Evolutionary conservation across 2,113 vertebrate genomes (phyloP), one percentile per base, ranked within the genome.

Genomic region (Urocynchramus pylzowi): DNA sequence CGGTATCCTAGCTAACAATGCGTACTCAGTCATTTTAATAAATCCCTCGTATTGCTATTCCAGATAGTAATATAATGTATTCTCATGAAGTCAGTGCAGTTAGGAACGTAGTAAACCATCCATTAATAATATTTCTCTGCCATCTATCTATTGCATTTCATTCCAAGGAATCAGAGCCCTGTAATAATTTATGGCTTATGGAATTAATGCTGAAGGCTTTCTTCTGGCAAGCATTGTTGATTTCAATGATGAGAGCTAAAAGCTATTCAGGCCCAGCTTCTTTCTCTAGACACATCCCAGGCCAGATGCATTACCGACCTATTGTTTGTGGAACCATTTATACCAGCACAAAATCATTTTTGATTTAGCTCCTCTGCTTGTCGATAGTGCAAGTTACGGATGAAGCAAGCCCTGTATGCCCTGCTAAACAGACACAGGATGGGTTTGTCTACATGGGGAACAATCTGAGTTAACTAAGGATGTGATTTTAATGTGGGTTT

Each of bases 21-120:
- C 96, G n/a, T 93, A 96, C 85, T 98, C 93, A 94, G 90, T 97
- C 97, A 97, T 97, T 94, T 95, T 97, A 94, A 96, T 97, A 97
- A 97, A 96, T 95, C 95, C 87, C 95, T 65, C 80, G 84, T 92
- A 98, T 89, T 97, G 93, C 96, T 96, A 82, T 91, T 95, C 94
- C 94, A 95, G 91, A 84, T 96, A 89, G 91, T 37, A 95, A 92
- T 95, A 96, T 94, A 97, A 98, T 97, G 92, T 95, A 96, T 95
- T 97, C 89, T 95, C 70, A n/a, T n/a, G 84, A 96, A 97, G 91
- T 92, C 95, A 89, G 68, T 64, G 87, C 68, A 91, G 93, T 96
- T 95, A 75, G 87, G 92, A 97, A 84, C 71, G 13, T 63, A 93
- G 93, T 80, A 96, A 97, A 95, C 87, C 91, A 90, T 56, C 90